Conservation (phyloP, 2,113 vertebrate genomes). For the Poicephalus meyeri region DNA sequence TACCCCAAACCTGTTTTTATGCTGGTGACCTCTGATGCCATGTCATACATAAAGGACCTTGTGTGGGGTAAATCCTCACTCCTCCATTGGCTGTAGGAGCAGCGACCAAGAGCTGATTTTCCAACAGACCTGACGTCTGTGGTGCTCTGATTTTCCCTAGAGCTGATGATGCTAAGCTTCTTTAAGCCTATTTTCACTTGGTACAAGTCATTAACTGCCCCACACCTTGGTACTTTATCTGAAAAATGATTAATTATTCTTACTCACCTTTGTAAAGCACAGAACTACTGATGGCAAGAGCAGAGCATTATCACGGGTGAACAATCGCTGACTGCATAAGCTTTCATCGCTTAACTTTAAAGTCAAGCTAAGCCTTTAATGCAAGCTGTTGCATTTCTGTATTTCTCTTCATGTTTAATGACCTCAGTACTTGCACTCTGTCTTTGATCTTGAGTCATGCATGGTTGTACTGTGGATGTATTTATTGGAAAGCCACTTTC, state of each 20-base stretch:
- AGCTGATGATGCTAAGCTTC: not conserved
- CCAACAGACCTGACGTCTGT: not conserved
- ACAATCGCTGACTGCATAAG: constrained; percentile 37
- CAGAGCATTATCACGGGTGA: constrained; percentile 16
- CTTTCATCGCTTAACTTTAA: constrained; percentile 45
- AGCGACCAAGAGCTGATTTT: not conserved
- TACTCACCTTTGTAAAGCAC: not conserved
- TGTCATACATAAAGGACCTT: not conserved
- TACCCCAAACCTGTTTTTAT: not conserved
- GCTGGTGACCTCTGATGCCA: not conserved
- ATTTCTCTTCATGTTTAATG: constrained; percentile 52
- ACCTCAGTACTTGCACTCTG: constrained; percentile 32
- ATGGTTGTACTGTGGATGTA: constrained; percentile 14
- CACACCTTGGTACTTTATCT: not conserved
- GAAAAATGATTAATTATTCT: constrained; percentile 31
- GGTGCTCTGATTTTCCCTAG: not conserved
- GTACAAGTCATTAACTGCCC: not conserved
- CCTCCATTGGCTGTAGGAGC: not conserved
- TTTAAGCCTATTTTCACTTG: not conserved
- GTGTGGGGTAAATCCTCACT: not conserved
- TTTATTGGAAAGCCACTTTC: constrained; percentile 45
- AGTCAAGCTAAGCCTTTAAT: constrained; percentile 57
- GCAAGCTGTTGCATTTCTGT: constrained; percentile 57
- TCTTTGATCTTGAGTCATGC: constrained; percentile 51
- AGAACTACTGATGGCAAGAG: not conserved